Evolutionary conservation across 2,113 vertebrate species (phyloP).

Genomic region (Morphnarchus princeps): DNA sequence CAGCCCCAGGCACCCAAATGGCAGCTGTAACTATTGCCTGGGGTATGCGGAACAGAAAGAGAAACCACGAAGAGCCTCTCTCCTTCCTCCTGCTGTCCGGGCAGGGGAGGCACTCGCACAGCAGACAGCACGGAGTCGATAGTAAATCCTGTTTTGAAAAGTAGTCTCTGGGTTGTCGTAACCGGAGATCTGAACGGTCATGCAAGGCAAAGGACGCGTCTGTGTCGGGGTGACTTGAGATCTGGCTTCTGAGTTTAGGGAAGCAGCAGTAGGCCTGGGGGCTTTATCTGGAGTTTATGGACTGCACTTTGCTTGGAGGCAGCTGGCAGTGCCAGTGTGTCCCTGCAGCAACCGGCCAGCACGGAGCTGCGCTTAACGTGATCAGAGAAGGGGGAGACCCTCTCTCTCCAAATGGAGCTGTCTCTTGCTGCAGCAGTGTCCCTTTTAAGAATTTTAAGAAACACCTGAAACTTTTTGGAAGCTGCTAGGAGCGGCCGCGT

Average conservation of each 20-base stretch:
- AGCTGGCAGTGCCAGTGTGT: not conserved
- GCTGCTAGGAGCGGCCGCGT: not conserved
- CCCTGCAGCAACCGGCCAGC: not conserved
- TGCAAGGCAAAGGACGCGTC: not conserved
- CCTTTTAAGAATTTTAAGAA: not conserved
- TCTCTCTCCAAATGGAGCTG: not conserved
- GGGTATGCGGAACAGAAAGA: slow-evolving; percentile 58
- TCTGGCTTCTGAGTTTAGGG: not conserved
- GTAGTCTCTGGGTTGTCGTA: not conserved
- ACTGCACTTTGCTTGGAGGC: not conserved
- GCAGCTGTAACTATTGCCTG: slow-evolving; percentile 27
- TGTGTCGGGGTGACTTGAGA: not conserved
- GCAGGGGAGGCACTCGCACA: not conserved
- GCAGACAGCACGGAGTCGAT: slow-evolving; percentile 3
- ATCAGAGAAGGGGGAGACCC: not conserved
- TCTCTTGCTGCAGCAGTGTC: not conserved
- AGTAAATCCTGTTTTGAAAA: slow-evolving; percentile 22
- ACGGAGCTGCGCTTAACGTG: rapidly evolving
- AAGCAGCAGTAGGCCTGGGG: not conserved
- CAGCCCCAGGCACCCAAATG: not conserved
- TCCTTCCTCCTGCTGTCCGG: slow-evolving; percentile 11
- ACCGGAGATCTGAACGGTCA: not conserved
- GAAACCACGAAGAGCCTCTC: slow-evolving; percentile 34
- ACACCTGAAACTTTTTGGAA: not conserved
- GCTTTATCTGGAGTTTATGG: not conserved